Conservation (phyloP, 1,140 invertebrate species). For the Cotesia typhae region DNA sequence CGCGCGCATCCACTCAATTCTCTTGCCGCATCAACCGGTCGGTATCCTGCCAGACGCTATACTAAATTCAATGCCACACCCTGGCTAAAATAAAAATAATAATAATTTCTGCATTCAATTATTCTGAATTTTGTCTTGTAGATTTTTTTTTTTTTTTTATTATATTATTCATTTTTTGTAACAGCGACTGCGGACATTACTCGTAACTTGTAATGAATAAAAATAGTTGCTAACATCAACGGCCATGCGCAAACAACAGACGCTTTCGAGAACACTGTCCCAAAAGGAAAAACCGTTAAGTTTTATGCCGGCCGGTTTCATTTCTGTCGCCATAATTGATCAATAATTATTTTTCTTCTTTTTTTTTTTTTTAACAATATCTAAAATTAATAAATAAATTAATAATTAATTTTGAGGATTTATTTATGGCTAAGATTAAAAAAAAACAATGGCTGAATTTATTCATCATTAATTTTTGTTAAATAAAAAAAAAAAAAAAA, state of each 20-base stretch:
- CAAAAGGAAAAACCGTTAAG: constrained; percentile 50
- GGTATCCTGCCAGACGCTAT: constrained; percentile 39
- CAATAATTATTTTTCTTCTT: neutral
- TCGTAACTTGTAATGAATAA: no score
- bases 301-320: constrained; percentile 48
- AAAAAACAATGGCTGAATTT: no score
- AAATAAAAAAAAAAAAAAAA: no score
- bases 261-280: constrained; percentile 22
- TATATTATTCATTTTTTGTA: no score
- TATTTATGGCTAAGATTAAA: no score
- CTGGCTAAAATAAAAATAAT: constrained; percentile 39
- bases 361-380: neutral
- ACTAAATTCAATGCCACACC: constrained; percentile 51
- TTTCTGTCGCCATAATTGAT: constrained; percentile 50
- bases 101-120: no score
- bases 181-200: no score
- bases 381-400: neutral
- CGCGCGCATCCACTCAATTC: constrained; percentile 62
- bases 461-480: no score
- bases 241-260: constrained; percentile 38
- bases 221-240: constrained; percentile 39
- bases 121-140: no score
- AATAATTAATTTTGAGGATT: neutral
- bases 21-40: constrained; percentile 54
- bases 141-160: no score